Evolutionary conservation across 23 tunicate genomes (phyloP), one percentile per base, ranked within the genome.

Genomic region (Trididemnum nubilum): DNA sequence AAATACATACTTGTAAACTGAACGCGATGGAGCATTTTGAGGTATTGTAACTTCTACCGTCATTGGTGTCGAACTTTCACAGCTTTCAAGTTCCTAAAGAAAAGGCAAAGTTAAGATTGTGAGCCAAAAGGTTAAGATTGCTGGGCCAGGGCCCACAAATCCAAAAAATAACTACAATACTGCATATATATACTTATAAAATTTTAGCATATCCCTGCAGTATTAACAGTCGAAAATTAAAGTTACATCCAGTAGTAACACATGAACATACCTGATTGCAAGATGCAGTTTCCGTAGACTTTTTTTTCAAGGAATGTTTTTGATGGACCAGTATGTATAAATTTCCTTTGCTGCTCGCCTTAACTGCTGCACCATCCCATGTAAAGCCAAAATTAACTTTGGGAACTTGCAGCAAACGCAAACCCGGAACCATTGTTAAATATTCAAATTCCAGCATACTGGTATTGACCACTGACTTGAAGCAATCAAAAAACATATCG

Each of bases 351-450:
- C 80, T 52, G 33, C 30, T 31, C 34, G 80, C 34, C 21, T 38
- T 23, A 31, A 75, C 63, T 0, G 80, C 80, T 32, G 64, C 63
- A 50, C 35, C 80, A 75, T 75, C 80, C 80, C 80, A 75, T 25
- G 29, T 44, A 75, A 75, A 75, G n/a, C 27, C 2, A 18, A 19
- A 23, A 29, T 44, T 75, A 21, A 75, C 80, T 50, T 75, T 75
- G 30, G 80, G 80, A n/a, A 1, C 18, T 2, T 28, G 35, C 26
- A 75, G 64, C 23, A 75, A 2, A 26, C 35, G 34, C 33, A 75
- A 21, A 44, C 64, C 80, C 21, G 80, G 64, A 12, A 61, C 67
- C 26, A 24, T 21, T 22, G 67, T 24, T 24, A 61, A 24, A 61
- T 61, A n/a, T 22, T 61, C 28, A 24, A 61, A 61, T 22, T 21